Percentiles rank a stretch among this genome's conserved stretches.
These are phyloP conservation scores for Tympanuchus pallidicinctus DNA, from an alignment of 2,113 vertebrate genomes.

Conservation along the genomic window DNA sequence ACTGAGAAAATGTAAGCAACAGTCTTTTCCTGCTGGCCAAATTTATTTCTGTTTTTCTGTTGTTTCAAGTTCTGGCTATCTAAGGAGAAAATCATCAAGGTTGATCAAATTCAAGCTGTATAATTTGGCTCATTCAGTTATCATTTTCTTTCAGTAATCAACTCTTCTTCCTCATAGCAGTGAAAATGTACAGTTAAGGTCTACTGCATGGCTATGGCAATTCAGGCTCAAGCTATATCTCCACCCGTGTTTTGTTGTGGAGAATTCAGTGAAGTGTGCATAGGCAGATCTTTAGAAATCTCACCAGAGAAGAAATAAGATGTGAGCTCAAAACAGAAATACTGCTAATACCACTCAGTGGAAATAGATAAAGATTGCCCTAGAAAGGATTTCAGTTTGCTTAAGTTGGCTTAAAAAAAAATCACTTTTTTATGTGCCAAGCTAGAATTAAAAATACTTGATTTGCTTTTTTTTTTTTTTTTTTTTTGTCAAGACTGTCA, in stretches of 20 bases:
- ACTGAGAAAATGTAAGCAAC: background rate
- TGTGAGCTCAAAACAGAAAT: background rate
- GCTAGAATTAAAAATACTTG: background rate
- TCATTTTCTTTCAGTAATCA: rapidly evolving
- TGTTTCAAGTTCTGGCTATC: background rate
- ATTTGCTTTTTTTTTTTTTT: background rate
- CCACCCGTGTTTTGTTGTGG: background rate
- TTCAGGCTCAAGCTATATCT: background rate
- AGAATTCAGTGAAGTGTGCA: background rate
- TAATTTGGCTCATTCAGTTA: background rate
- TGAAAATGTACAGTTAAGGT: background rate
- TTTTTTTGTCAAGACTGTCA: background rate
- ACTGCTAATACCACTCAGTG: background rate
- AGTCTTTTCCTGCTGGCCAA: background rate
- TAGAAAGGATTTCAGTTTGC: background rate
- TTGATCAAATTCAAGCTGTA: background rate
- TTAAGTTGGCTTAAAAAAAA: background rate
- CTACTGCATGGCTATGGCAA: background rate
- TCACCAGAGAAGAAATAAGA: background rate
- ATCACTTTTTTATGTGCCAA: background rate
- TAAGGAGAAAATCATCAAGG: background rate
- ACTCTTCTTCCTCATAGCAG: background rate
- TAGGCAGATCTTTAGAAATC: background rate
- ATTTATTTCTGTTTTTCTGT: background rate
- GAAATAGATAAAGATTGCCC: background rate